Base-by-base conservation (phyloP, 2,797 vertebrate species). In the Accipiter minullus region DNA sequence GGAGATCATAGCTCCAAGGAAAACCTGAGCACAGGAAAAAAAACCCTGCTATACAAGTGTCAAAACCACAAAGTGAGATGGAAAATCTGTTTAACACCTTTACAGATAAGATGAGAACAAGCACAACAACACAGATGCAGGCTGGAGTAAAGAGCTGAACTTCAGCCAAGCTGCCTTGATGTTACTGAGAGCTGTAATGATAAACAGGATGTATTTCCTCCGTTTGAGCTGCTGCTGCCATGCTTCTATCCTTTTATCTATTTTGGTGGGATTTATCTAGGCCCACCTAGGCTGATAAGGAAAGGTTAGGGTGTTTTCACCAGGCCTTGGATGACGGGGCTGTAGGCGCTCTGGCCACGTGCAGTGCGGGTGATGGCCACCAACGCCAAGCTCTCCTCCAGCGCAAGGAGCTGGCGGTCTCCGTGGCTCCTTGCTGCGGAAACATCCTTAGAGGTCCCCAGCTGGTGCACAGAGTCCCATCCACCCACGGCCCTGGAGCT, bases 1-100 rank as follows among this genome's bases (percentile, higher is more conserved):
- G 26, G 48, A 91, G 40, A 86, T 34, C 26, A 44, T 12, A 86
- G 60, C 68, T 83, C 29, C 45, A 38, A 63, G 45, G 50, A 76
- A 89, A 80, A 80, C 15, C 47, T 32, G 29, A 91, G 32, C 26
- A 58, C 15, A 26, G 48, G 32, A 45, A 48, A 80, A 68, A 55
- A 2, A 2, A 9, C 0, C 0, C n/a, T 53, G 36, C 26, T 73
- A 42, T 58, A 77, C 67, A 71, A 87, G 56, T 50, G 79, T 85
- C 69, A 95, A 64, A 94, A 87, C 55, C 32, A 73, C 60, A n/a
- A 80, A 93, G 29, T 40, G 60, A 94, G 63, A 40, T 38, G 42
- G 83, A 93, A 94, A 93, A 93, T 94, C 48, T 87, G 29, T 80
- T 94, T 82, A 83, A 85, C 59, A 55, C 47, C 59, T 86, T 88